Base-by-base conservation (phyloP, 2,113 vertebrate species). In the Proterorhinus semilunaris region DNA sequence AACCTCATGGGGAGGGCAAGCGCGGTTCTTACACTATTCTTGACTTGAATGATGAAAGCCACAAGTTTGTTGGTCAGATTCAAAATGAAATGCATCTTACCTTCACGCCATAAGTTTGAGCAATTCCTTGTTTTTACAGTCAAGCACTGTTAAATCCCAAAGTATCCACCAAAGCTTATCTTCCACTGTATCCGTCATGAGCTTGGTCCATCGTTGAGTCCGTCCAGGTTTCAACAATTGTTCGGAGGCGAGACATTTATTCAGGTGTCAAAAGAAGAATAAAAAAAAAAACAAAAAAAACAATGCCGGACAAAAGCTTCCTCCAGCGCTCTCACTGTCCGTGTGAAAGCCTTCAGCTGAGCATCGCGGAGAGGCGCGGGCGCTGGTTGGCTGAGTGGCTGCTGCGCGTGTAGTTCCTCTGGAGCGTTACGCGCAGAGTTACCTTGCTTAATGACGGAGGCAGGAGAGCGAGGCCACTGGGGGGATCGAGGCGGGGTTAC, bases 91-190 rank as follows among this genome's bases (percentile, higher is more conserved):
- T 43, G 8, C 43, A 66, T 59, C 87, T 86, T 91, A 93, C 92
- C 92, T 92, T 93, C 88, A 93, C 90, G 88, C 89, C 86, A 90
- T 90, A 90, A 91, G 91, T 90, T 91, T 89, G 76, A 88, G 80
- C 68, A 81, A 85, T 82, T 83, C 71, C 78, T 68, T 69, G 81
- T 81, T 87, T 71, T 83, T 74, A 57, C 71, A 68, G 77, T 44
- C 73, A 69, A 62, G 66, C 16, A 65, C 67, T 78, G 72, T 87
- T 90, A 87, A 85, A 89, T 93, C 88, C 90, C 88, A 79, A 53
- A 58, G 69, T 65, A 76, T 84, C 82, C 80, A 79, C 80, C 17
- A 78, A 36, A 44, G 58, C 65, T 83, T 69, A 80, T 55, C 68
- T 77, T 72, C 74, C 70, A 43, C 75, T 49, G 68, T 58, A 36